Percentiles rank a stretch among this genome's conserved stretches.
phyloP scores from a whole-genome alignment of 2,888 invertebrate genomes.

The Teinopalpus imperialis region DNA sequence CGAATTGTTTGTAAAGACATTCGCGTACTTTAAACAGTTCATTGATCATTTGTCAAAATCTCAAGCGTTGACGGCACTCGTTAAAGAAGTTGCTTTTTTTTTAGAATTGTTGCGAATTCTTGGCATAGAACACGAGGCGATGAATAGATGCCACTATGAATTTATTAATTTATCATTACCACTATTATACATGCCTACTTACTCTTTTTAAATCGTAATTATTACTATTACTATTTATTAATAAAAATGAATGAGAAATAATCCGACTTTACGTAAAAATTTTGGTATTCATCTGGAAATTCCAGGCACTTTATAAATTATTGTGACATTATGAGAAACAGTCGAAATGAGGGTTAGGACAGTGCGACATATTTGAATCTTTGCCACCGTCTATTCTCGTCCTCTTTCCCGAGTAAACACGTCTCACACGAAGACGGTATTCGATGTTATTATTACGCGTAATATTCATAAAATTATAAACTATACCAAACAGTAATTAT shows the following conservation, averaged over 20 bases:
- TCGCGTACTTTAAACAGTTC: constrained; percentile 26
- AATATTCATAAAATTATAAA: constrained; percentile 18
- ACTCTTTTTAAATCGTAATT: too few species aligned
- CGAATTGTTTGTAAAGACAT: not conserved
- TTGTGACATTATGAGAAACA: constrained; percentile 52
- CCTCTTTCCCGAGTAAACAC: constrained; percentile 66
- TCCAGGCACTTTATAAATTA: constrained; percentile 33
- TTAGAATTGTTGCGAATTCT: constrained; percentile 38
- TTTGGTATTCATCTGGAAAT: constrained; percentile 14
- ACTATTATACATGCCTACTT: too few species aligned
- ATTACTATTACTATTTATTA: too few species aligned
- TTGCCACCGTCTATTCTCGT: constrained; percentile 75
- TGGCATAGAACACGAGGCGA: constrained; percentile 40
- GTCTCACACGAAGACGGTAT: constrained; percentile 34
- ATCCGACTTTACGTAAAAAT: too few species aligned
- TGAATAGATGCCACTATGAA: too few species aligned
- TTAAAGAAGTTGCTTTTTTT: constrained; percentile 42
- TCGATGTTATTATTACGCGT: constrained; percentile 26
- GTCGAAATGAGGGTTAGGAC: constrained; percentile 62
- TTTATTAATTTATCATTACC: too few species aligned
- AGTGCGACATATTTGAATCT: constrained; percentile 79
- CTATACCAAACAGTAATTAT: constrained; percentile 12
- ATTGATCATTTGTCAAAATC: constrained; percentile 46
- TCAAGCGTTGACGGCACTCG: constrained; percentile 43
- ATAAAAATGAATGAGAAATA: too few species aligned